Percentiles rank a stretch among this genome's conserved stretches.
phyloP scores from a whole-genome alignment of 2,797 vertebrate genomes.

The Acridotheres tristis region DNA sequence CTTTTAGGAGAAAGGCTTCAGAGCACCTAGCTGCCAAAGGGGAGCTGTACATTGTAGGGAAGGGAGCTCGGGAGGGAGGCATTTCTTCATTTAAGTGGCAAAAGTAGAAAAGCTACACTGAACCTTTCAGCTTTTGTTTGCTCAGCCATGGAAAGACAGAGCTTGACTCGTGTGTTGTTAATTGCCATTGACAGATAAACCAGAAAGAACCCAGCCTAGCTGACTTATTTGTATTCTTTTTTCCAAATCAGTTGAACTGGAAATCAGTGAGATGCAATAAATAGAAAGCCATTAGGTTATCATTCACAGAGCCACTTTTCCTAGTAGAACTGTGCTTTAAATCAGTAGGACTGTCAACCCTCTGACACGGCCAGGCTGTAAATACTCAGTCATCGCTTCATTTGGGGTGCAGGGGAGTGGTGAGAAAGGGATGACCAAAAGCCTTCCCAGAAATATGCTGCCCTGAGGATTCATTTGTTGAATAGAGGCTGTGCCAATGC shows the following conservation, averaged over 20 bases:
- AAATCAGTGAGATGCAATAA: not conserved
- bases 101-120: not conserved
- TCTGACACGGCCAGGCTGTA: not conserved
- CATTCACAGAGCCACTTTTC: not conserved
- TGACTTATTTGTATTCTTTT: not conserved
- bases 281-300: not conserved
- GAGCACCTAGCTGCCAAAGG: not conserved
- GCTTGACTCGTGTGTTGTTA: not conserved
- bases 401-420: not conserved
- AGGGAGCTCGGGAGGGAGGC: not conserved
- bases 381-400: not conserved
- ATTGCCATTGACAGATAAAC: not conserved
- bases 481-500: not conserved
- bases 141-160: not conserved
- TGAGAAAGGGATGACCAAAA: slow-evolving; percentile 40
- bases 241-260: not conserved
- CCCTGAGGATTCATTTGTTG: not conserved
- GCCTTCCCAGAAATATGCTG: slow-evolving; percentile 34
- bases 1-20: not conserved
- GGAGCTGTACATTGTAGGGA: not conserved
- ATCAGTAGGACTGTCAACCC: slow-evolving; percentile 28
- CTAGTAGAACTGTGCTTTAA: not conserved
- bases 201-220: not conserved
- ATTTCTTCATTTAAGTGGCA: not conserved
- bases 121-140: not conserved